Evolutionary conservation across 2,113 vertebrate species (phyloP).

Genomic region (Macaca mulatta): DNA sequence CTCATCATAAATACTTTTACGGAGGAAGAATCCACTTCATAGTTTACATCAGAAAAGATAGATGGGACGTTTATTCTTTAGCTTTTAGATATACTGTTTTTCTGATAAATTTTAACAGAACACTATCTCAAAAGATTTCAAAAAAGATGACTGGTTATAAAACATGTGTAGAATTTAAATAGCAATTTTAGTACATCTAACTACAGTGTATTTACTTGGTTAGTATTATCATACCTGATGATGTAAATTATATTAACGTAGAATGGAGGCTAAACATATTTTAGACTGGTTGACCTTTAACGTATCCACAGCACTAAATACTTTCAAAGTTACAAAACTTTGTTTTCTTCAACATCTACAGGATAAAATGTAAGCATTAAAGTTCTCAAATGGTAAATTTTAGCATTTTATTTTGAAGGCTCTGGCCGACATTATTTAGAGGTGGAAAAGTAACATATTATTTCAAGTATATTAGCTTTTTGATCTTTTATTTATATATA

Average conservation of each 20-base stretch:
- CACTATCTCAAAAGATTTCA: not conserved
- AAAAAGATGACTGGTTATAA: not conserved
- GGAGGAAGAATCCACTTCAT: not conserved
- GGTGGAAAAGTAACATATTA: not conserved
- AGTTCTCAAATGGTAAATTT: not conserved
- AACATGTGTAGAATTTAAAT: not conserved
- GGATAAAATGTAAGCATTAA: not conserved
- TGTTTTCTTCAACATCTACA: not conserved
- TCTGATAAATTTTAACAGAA: not conserved
- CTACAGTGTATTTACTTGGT: not conserved
- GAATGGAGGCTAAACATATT: not conserved
- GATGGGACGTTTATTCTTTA: not conserved
- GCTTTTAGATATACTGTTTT: not conserved
- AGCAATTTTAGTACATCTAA: not conserved
- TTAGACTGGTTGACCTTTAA: not conserved
- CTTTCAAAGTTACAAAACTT: not conserved
- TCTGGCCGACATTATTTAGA: not conserved
- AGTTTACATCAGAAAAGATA: not conserved
- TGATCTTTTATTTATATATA: not conserved
- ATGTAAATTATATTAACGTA: not conserved
- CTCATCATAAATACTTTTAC: not conserved
- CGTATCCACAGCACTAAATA: not conserved
- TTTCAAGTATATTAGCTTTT: not conserved
- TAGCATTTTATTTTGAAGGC: conserved; percentile 22
- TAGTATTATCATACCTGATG: not conserved